Percentiles rank a stretch among this genome's conserved stretches.
Evolutionary conservation across 2,797 vertebrate genomes (phyloP).

Genomic region (Scyliorhinus canicula): DNA sequence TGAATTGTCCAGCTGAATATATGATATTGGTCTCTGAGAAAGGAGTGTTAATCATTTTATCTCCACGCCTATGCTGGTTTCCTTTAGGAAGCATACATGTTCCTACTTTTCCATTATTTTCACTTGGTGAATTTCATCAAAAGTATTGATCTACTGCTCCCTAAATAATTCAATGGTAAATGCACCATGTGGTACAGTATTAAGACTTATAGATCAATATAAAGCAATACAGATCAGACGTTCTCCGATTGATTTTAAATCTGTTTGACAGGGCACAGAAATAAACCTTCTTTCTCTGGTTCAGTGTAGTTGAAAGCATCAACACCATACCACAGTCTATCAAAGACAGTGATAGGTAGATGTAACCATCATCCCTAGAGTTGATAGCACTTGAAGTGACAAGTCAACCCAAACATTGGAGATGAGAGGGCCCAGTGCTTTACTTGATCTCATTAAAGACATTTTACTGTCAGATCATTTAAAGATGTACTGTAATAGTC

Average conservation of each 20-base stretch:
- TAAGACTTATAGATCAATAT: background rate
- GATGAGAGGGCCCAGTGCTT: background rate
- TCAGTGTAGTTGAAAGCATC: background rate
- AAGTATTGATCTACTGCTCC: background rate
- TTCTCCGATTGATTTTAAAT: background rate
- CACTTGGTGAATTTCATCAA: background rate
- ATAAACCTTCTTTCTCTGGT: background rate
- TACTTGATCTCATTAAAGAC: background rate
- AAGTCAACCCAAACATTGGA: background rate
- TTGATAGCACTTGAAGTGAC: background rate
- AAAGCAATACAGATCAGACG: background rate
- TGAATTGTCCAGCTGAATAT: background rate
- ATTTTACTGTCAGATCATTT: background rate
- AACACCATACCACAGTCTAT: background rate
- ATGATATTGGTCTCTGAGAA: background rate
- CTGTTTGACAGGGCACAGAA: background rate
- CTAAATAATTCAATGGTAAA: background rate
- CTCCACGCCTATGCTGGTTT: background rate
- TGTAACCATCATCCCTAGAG: background rate
- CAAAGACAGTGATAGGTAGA: background rate
- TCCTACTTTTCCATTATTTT: background rate
- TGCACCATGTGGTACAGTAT: background rate
- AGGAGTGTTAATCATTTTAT: background rate
- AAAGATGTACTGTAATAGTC: background rate
- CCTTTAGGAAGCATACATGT: background rate